These are phyloP conservation scores for Pseudomyrmex sp. DNA, from an alignment of 1,140 invertebrate species.

Conservation along the genomic window DNA sequence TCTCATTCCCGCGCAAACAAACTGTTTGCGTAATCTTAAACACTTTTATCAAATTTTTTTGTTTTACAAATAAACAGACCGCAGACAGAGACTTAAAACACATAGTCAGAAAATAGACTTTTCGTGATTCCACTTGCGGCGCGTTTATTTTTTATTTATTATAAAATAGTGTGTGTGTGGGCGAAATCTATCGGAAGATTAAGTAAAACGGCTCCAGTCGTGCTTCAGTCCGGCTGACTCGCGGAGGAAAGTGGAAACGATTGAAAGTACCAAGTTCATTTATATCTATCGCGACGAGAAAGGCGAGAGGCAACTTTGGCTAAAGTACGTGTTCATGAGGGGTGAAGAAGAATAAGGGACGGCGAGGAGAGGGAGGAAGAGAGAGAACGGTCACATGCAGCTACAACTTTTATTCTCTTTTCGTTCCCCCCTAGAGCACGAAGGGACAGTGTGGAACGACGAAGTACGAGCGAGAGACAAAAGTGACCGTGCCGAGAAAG, in stretches of 20 bases:
- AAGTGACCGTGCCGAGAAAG: constrained; percentile 35
- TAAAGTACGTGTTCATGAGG: constrained; percentile 64
- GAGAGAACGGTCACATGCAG: constrained; percentile 58
- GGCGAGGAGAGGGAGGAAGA: constrained; percentile 54
- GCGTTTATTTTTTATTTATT: constrained; percentile 45
- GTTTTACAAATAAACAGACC: too few species aligned
- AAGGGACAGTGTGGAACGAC: not conserved
- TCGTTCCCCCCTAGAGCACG: not conserved
- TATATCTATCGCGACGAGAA: constrained; percentile 67
- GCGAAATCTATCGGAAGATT: constrained; percentile 15
- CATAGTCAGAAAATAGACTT: too few species aligned
- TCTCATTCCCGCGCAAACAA: not conserved
- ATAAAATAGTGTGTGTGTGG: constrained; percentile 43
- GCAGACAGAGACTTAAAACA: too few species aligned
- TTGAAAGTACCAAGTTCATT: constrained; percentile 71
- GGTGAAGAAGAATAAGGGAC: constrained; percentile 47
- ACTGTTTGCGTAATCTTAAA: not conserved
- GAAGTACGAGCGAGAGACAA: constrained; percentile 43
- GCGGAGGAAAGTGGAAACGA: constrained; percentile 27
- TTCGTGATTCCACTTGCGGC: not conserved
- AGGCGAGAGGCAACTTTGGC: constrained; percentile 43
- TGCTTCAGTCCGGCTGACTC: constrained; percentile 13
- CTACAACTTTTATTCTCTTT: constrained; percentile 75
- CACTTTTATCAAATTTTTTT: too few species aligned
- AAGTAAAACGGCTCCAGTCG: constrained; percentile 28